Evolutionary conservation across 37 sponge, comb jelly and placozoan genomes (phyloP).

Genomic region (Tethya wilhelma): DNA sequence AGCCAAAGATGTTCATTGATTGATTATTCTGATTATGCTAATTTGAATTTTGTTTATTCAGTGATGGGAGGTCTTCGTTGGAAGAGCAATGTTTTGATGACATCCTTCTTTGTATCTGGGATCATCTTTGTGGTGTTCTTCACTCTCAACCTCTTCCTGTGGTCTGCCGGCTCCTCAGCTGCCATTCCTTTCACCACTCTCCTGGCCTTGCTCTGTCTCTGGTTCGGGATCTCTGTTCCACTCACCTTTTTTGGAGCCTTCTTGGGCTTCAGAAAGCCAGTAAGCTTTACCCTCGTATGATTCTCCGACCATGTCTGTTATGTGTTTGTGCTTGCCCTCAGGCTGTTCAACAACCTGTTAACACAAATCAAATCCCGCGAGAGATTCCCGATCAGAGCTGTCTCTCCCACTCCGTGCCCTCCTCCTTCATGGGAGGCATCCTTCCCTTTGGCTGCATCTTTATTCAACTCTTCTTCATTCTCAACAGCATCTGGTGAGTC

Average conservation of each 20-base stretch:
- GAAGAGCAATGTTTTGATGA: slow-evolving; percentile 89
- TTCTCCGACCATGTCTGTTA: no score
- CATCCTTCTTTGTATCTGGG: slow-evolving; percentile 89
- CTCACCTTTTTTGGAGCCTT: slow-evolving; percentile 97
- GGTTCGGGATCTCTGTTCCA: slow-evolving; percentile 95
- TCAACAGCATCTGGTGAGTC: slow-evolving; percentile 97
- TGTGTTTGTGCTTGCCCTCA: no score
- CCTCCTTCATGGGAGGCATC: slow-evolving; percentile 95
- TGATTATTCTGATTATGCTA: background rate
- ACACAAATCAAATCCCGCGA: slow-evolving; percentile 97
- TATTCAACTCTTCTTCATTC: slow-evolving; percentile 97
- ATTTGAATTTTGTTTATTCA: slow-evolving; percentile 8
- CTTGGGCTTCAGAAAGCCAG: slow-evolving; percentile 90
- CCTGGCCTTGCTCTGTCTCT: slow-evolving; percentile 88
- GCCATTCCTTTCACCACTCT: slow-evolving; percentile 98
- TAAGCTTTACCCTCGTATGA: slow-evolving; percentile 16
- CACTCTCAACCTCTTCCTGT: slow-evolving; percentile 90
- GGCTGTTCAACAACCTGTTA: slow-evolving; percentile 82
- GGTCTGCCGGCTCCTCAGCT: slow-evolving; percentile 90
- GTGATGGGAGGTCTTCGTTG: slow-evolving; percentile 95
- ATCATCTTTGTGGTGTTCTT: slow-evolving; percentile 87
- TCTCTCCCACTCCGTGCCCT: slow-evolving; percentile 74
- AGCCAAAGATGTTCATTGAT: slow-evolving; percentile 11
- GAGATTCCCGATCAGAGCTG: slow-evolving; percentile 96
- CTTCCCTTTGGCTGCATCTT: slow-evolving; percentile 99